These are phyloP conservation scores for Pagetopsis macropterus DNA, from an alignment of 2,797 vertebrate species.

Conservation along the genomic window DNA sequence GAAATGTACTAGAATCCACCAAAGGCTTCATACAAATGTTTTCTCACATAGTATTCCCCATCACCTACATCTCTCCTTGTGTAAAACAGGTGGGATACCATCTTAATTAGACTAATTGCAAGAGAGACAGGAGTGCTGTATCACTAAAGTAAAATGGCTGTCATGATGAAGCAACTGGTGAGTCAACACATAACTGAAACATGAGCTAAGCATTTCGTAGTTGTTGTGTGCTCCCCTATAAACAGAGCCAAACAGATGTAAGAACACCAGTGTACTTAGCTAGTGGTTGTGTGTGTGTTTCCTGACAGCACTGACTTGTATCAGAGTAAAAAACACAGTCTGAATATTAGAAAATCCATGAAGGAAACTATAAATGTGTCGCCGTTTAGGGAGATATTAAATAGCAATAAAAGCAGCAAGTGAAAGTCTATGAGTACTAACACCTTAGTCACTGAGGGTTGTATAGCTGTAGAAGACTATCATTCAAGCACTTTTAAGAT, in stretches of 20 bases:
- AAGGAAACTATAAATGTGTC: background rate
- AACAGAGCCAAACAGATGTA: background rate
- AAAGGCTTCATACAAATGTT: too few species aligned
- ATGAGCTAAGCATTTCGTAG: constrained; percentile 1
- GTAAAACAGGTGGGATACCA: background rate
- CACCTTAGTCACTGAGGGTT: too few species aligned
- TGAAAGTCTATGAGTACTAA: background rate
- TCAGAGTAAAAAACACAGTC: background rate
- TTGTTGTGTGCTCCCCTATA: background rate
- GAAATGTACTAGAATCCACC: background rate
- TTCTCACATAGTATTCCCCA: background rate
- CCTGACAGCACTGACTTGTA: background rate
- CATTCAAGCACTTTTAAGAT: too few species aligned
- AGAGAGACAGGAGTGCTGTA: background rate
- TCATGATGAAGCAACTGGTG: background rate
- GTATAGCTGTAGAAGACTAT: too few species aligned
- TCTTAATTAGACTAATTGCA: too few species aligned
- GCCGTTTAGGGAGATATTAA: background rate
- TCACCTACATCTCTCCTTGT: background rate
- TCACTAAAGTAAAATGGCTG: background rate
- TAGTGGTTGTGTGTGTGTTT: background rate
- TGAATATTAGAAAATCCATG: background rate
- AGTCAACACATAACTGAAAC: constrained; percentile 12
- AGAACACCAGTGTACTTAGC: background rate
- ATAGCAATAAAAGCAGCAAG: background rate